Base-by-base conservation (phyloP, 2,797 vertebrate genomes). In the Borostomias antarcticus region DNA sequence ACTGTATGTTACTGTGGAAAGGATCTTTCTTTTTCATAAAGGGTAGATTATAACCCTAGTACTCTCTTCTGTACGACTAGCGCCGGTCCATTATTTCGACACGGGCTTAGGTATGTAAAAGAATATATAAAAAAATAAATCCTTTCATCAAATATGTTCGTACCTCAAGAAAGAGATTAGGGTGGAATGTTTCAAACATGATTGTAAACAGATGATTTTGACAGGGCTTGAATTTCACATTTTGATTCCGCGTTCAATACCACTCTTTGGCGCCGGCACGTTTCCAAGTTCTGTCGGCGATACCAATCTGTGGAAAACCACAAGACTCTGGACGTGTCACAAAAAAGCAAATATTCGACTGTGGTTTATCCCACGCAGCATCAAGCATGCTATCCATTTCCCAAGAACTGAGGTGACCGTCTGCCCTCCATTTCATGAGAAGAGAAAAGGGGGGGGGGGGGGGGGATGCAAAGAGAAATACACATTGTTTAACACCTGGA, bases 401-500 rank as follows among this genome's bases (percentile, higher is more conserved):
- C 67, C 75, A 75, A 80, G 73, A 69, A 19, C 35, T 45, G n/a
- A 48, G 47, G 29, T 28, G 32, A 67, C 40, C 60, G 2, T 50
- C 59, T 76, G 29, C 68, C 67, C 56, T 43, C 61, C 40, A 50
- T 62, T 75, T 62, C 68, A 66, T 65, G 76, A 67, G 65, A 66
- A 37, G 4, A 35, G 72, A 62, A 60, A 57, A 57, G 73, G 79
- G 62, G 60, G 78, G 62, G 73, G 79, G 62, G 60, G 78, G 62
- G 77, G 73, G 35, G 29, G 45, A 56, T 69, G 58, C 45, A 32
- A 19, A 75, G 78, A 64, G 80, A 53, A 66, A 33, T 82, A 70
- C 81, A 77, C 80, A 77, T 74, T 83, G 79, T 85, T 77, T 68
- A 84, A 87, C 86, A 89, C 84, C 85, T 90, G 89, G 85, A 89